Conservation (phyloP, 2,888 invertebrate species). For the Lasioglossum figueresi region DNA sequence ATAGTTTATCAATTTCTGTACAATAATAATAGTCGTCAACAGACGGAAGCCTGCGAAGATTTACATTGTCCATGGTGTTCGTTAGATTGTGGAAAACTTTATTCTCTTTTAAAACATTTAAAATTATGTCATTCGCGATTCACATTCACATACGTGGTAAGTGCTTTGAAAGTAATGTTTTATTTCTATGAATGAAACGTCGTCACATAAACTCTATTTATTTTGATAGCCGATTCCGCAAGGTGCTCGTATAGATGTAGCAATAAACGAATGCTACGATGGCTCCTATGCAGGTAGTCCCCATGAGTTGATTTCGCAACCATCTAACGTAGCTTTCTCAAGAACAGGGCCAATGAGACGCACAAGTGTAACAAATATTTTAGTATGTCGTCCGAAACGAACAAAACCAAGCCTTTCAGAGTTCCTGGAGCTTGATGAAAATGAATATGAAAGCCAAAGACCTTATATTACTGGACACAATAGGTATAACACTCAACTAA, state of each 20-base stretch:
- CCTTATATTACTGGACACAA: conserved; percentile 96
- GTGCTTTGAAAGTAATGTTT: conserved; percentile 75
- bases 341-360: conserved; percentile 90
- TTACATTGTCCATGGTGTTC: conserved; percentile 98
- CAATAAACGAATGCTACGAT: conserved; percentile 97
- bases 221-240: conserved; percentile 87
- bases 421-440: conserved; percentile 94
- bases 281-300: conserved; percentile 98
- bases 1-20: conserved; percentile 98
- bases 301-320: conserved; percentile 92
- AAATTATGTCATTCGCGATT: conserved; percentile 97
- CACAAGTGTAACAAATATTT: conserved; percentile 91
- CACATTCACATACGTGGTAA: conserved; percentile 95
- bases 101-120: conserved; percentile 96
- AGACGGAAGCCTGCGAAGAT: conserved; percentile 97
- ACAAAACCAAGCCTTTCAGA: conserved; percentile 91
- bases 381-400: conserved; percentile 90
- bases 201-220: conserved; percentile 29
- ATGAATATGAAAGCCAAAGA: conserved; percentile 92
- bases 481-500: conserved; percentile 85
- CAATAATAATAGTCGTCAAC: conserved; percentile 97
- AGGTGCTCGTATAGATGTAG: conserved; percentile 96
- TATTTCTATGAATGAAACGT: neutral
- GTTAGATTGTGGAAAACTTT: conserved; percentile 93
- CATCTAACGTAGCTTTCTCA: conserved; percentile 89